Conservation (phyloP, 2,888 invertebrate species). For the Lasioglossum calceatum region DNA sequence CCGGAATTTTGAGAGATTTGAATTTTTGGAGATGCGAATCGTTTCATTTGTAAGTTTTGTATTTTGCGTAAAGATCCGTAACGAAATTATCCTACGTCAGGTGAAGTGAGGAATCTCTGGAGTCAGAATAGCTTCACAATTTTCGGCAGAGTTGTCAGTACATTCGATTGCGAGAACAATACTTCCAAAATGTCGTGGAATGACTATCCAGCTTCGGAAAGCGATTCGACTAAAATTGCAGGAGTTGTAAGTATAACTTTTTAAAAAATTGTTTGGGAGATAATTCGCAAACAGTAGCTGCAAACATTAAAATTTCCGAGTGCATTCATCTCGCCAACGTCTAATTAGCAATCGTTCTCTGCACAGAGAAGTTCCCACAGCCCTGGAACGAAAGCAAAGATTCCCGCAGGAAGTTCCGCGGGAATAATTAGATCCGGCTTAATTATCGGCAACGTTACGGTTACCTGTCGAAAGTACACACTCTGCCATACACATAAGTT, state of each 20-base stretch:
- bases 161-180: not conserved
- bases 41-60: too few relatives aligned
- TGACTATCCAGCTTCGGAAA: not conserved
- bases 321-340: not conserved
- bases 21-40: not conserved
- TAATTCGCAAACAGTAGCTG: not conserved
- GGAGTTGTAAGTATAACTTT: not conserved
- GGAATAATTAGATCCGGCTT: constrained; percentile 19
- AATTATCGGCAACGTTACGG: constrained; percentile 32
- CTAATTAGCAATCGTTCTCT: constrained; percentile 7
- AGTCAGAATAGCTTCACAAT: not conserved
- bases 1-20: not conserved
- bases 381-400: not conserved
- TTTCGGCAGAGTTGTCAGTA: not conserved
- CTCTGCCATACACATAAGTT: not conserved
- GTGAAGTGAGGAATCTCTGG: too few relatives aligned
- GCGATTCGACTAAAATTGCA: not conserved
- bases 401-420: constrained; percentile 4
- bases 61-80: too few relatives aligned
- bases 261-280: not conserved
- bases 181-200: too few relatives aligned
- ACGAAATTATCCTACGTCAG: too few relatives aligned
- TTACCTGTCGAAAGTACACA: constrained; percentile 13
- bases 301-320: not conserved
- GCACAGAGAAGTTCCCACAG: not conserved